Evolutionary conservation across 2,113 vertebrate species (phyloP), one percentile per base, ranked within the genome.

Genomic region (Agapornis roseicollis): DNA sequence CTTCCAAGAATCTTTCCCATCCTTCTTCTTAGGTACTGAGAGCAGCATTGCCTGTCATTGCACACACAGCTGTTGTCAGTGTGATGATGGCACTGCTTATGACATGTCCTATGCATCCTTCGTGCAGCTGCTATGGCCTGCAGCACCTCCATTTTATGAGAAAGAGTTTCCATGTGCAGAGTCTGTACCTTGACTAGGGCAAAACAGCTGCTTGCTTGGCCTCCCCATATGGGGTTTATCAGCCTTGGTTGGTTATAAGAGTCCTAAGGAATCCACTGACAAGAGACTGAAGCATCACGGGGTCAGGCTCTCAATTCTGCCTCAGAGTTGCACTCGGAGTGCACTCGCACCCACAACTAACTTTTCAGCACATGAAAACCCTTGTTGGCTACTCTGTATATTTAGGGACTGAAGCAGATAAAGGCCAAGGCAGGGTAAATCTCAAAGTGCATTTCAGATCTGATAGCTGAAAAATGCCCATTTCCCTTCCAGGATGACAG

Each of bases 211-310:
- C 16, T 55, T 17, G 13, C 6, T 72, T 46, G 31, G 31, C 22
- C 6, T 55, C 14, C 2, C 3, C 46, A 0, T 3, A 1, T 39
- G 14, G 7, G 3, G 17, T 52, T 56, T 56, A 85, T 50, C 33
- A 70, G 25, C 33, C 33, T 56, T 27, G 9, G 12, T 12, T 88
- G 53, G 2, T 53, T n/a, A 11, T 12, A 71, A 28, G 22, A 44
- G 14, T 53, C 35, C 17, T 78, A 65, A 88, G 25, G 23, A 87
- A 13, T 3, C 8, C 29, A 25, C 10, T 47, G 29, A 15, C 56
- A n/a, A 27, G 10, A 60, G 12, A 55, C 29, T 44, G 9, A 44
- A n/a, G 3, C 41, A 41, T 10, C 25, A 53, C 9, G 8, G 7
- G 12, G 27, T 31, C 52, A 64, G 31, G 42, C 6, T 84, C 10